These are phyloP conservation scores for Belgica antarctica DNA, from an alignment of 2,888 invertebrate genomes.

Conservation along the genomic window DNA sequence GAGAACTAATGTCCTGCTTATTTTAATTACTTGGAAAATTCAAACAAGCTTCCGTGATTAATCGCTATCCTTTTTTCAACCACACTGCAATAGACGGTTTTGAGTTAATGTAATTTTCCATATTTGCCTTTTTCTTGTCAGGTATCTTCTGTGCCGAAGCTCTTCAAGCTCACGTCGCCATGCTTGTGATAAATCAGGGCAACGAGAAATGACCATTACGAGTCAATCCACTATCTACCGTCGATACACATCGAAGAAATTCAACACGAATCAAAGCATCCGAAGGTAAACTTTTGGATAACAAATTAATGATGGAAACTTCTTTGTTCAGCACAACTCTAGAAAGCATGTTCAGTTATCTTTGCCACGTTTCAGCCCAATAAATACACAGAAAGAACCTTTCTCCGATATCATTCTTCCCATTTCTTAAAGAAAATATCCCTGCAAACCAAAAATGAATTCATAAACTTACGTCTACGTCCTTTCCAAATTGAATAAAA, in stretches of 20 bases:
- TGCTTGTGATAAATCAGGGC: slow-evolving; percentile 51
- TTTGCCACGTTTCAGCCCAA: too few relatives aligned
- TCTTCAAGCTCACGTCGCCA: slow-evolving; percentile 50
- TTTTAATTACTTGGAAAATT: too few relatives aligned
- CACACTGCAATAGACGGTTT: neutral
- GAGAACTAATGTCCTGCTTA: too few relatives aligned
- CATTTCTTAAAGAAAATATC: too few relatives aligned
- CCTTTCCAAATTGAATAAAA: neutral
- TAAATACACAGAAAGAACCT: too few relatives aligned
- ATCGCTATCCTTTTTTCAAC: neutral
- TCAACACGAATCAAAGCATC: slow-evolving; percentile 52
- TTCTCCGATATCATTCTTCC: too few relatives aligned
- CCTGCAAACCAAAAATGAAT: neutral
- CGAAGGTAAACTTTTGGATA: slow-evolving; percentile 34
- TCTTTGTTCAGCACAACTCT: too few relatives aligned
- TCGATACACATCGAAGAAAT: slow-evolving; percentile 52
- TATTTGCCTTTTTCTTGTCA: slow-evolving; percentile 45
- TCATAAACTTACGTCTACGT: neutral
- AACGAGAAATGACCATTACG: slow-evolving; percentile 53
- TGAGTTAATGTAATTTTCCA: neutral
- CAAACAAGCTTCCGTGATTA: too few relatives aligned
- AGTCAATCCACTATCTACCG: slow-evolving; percentile 52
- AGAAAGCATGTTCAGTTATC: too few relatives aligned
- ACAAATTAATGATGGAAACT: too few relatives aligned
- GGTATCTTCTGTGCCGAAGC: slow-evolving; percentile 53